Percentiles rank a stretch among this genome's conserved stretches.
phyloP scores from a whole-genome alignment of 2,797 vertebrate genomes.

The Siniperca undulata region DNA sequence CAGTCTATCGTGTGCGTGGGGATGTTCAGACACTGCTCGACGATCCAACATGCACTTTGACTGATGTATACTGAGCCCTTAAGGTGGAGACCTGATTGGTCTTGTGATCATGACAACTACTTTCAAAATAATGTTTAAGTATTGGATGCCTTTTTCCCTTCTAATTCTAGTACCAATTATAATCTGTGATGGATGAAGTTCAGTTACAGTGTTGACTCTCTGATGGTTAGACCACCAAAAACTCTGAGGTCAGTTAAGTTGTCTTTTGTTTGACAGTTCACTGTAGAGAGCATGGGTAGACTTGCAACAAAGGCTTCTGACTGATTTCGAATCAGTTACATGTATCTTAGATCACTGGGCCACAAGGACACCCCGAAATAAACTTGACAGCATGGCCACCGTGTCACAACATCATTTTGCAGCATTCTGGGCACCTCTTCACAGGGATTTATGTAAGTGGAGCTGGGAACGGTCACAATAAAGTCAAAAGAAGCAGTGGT shows the following conservation, averaged over 20 bases:
- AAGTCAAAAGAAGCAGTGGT: slow-evolving; percentile 29
- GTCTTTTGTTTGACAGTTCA: not conserved
- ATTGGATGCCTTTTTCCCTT: too few species aligned
- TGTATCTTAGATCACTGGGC: not conserved
- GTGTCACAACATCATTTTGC: slow-evolving; percentile 22
- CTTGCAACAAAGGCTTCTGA: not conserved
- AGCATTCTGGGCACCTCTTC: slow-evolving; percentile 24
- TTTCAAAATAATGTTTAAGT: too few species aligned
- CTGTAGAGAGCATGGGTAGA: not conserved
- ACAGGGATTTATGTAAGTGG: slow-evolving; percentile 21
- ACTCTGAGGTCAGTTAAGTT: not conserved
- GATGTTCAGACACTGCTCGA: too few species aligned
- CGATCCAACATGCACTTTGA: too few species aligned
- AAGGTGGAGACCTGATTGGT: too few species aligned
- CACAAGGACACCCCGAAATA: slow-evolving; percentile 31
- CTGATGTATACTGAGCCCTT: too few species aligned
- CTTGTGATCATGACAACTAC: too few species aligned
- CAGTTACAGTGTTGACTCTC: too few species aligned
- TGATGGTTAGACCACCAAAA: too few species aligned
- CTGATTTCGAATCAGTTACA: slow-evolving; percentile 11
- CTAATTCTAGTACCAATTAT: too few species aligned
- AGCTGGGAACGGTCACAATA: slow-evolving; percentile 24
- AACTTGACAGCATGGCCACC: slow-evolving; percentile 22
- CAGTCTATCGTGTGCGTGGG: too few species aligned
- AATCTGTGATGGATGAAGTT: too few species aligned